Conservation (phyloP, 1,140 invertebrate genomes). For the Cyclina sinensis region DNA sequence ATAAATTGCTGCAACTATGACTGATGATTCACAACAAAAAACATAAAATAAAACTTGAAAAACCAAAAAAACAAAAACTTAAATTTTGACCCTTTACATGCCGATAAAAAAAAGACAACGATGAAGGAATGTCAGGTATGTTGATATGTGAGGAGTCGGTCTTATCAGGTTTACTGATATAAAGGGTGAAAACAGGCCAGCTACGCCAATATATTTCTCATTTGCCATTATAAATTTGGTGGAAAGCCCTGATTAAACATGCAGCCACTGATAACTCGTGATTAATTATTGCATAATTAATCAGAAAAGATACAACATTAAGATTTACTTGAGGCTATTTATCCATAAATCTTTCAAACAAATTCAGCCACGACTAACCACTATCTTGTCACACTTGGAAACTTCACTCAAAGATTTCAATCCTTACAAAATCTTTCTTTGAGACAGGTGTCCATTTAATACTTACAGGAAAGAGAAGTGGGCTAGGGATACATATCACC, state of each 20-base stretch:
- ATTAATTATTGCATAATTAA: constrained; percentile 59
- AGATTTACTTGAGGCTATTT: constrained; percentile 37
- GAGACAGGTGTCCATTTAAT: too few species aligned
- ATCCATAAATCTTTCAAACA: constrained; percentile 38
- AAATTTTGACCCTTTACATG: too few species aligned
- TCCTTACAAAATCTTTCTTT: too few species aligned
- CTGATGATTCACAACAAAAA: too few species aligned
- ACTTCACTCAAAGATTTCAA: neutral
- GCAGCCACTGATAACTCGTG: neutral
- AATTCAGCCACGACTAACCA: neutral
- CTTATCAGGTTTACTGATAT: constrained; percentile 32
- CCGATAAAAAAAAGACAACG: constrained; percentile 1
- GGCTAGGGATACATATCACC: too few species aligned
- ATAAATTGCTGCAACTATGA: too few species aligned
- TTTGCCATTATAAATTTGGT: constrained; percentile 49
- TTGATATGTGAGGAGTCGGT: constrained; percentile 8
- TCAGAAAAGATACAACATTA: constrained; percentile 35
- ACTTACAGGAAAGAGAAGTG: too few species aligned
- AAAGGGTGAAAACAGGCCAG: constrained; percentile 54
- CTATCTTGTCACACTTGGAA: constrained; percentile 9
- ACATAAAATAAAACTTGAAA: too few species aligned
- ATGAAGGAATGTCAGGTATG: constrained; percentile 40
- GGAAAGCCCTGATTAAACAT: constrained; percentile 54
- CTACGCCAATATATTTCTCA: constrained; percentile 41
- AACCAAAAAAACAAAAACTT: too few species aligned